These are phyloP conservation scores for Ernsta delagoae DNA, from an alignment of 2,888 invertebrate species.

Conservation along the genomic window DNA sequence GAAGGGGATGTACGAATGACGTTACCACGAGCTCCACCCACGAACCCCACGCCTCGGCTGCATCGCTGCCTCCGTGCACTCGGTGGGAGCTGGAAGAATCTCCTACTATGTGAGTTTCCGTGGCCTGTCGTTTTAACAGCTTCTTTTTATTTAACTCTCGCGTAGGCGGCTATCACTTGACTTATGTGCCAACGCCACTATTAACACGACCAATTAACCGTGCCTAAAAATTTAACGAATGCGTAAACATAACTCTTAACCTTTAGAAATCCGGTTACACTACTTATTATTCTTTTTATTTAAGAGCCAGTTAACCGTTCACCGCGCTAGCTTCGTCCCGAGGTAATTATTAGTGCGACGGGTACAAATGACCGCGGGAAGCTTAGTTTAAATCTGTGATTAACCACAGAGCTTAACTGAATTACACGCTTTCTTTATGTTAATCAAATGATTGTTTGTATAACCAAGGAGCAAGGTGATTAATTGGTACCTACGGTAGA, in stretches of 20 bases:
- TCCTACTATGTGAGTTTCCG: conserved; percentile 89
- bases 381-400: conserved; percentile 71
- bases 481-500: conserved; percentile 58
- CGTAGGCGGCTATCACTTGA: conserved; percentile 19
- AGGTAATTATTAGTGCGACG: conserved; percentile 76
- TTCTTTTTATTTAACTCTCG: conserved; percentile 49
- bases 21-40: conserved; percentile 66
- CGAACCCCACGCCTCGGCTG: conserved; percentile 77
- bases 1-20: conserved; percentile 87
- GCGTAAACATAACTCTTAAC: conserved; percentile 64
- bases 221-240: conserved; percentile 55
- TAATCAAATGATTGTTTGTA: conserved; percentile 74
- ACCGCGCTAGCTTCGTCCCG: conserved; percentile 59
- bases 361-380: conserved; percentile 74
- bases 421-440: conserved; percentile 80
- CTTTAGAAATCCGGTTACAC: conserved; percentile 62
- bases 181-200: conserved; percentile 37
- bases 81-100: conserved; percentile 92
- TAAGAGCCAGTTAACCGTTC: conserved; percentile 72
- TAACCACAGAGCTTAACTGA: conserved; percentile 73
- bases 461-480: conserved; percentile 53
- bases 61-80: conserved; percentile 90
- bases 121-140: conserved; percentile 55
- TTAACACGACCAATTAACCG: conserved; percentile 62
- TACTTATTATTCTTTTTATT: conserved; percentile 69